Evolutionary conservation across 2,113 vertebrate genomes (phyloP).

Genomic region (Morphnarchus princeps): DNA sequence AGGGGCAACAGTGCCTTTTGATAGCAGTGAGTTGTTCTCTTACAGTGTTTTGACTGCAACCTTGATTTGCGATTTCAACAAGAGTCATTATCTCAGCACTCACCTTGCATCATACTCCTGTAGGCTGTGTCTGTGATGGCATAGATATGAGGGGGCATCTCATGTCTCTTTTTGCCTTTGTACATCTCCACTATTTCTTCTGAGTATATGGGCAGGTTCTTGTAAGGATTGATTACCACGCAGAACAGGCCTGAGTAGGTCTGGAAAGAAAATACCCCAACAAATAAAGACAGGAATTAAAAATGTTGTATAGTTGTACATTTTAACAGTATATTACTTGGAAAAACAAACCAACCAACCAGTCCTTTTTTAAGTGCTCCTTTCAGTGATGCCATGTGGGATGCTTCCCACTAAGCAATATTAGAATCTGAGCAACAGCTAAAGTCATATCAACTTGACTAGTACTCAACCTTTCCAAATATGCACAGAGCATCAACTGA

Average conservation of each 20-base stretch:
- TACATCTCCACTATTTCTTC: constrained; percentile 99
- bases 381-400: neutral
- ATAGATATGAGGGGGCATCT: constrained; percentile 99
- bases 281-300: neutral
- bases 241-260: constrained; percentile 99
- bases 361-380: neutral
- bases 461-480: neutral
- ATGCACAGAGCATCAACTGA: neutral
- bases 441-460: neutral
- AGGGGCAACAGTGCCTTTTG: neutral
- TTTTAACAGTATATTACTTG: neutral
- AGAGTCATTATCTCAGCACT: constrained; percentile 48
- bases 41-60: neutral
- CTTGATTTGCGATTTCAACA: neutral
- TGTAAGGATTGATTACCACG: constrained; percentile 98
- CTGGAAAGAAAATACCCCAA: constrained; percentile 60
- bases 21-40: neutral
- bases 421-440: neutral
- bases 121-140: constrained; percentile 98
- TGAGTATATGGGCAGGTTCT: constrained; percentile 98
- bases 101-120: constrained; percentile 99
- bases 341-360: neutral
- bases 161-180: constrained; percentile 98
- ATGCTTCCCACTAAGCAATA: neutral
- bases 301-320: neutral